phyloP scores from a whole-genome alignment of 2,888 invertebrate species.

The Caenorhabditis macrosperma region DNA sequence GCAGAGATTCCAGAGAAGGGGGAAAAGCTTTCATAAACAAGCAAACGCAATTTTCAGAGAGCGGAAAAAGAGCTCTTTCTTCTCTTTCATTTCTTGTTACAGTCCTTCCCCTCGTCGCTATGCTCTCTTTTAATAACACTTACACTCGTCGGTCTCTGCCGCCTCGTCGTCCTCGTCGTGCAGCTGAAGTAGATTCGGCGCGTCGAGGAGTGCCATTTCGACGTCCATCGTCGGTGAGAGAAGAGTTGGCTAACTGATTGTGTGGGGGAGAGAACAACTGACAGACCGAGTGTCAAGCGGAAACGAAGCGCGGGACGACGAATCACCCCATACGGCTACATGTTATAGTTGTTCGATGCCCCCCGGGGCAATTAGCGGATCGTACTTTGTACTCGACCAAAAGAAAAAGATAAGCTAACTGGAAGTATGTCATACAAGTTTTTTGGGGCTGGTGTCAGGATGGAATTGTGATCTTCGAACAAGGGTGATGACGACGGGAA shows the following conservation, averaged over 20 bases:
- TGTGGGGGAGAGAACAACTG: background rate
- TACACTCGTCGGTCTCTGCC: conserved; percentile 33
- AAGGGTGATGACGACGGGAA: conserved; percentile 2
- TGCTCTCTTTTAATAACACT: conserved; percentile 1
- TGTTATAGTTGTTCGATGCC: conserved; percentile 28
- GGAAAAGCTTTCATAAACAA: background rate
- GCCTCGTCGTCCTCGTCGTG: conserved; percentile 29
- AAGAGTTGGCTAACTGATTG: conserved; percentile 11
- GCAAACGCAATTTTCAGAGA: too few species aligned
- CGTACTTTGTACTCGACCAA: conserved; percentile 31
- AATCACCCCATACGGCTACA: conserved; percentile 42
- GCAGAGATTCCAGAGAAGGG: background rate
- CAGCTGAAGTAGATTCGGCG: conserved; percentile 11
- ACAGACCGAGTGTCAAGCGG: background rate
- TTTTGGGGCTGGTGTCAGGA: background rate
- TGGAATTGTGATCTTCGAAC: conserved; percentile 4
- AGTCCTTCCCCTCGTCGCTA: too few species aligned
- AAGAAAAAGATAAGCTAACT: conserved; percentile 14
- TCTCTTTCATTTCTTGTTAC: too few species aligned
- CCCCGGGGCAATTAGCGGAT: background rate
- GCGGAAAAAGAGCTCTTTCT: too few species aligned
- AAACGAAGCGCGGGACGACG: background rate
- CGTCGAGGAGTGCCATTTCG: conserved; percentile 18
- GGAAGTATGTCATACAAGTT: conserved; percentile 4
- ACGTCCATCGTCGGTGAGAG: conserved; percentile 10